phyloP scores from a whole-genome alignment of 2,797 vertebrate genomes.

The Cyclopterus lumpus region DNA sequence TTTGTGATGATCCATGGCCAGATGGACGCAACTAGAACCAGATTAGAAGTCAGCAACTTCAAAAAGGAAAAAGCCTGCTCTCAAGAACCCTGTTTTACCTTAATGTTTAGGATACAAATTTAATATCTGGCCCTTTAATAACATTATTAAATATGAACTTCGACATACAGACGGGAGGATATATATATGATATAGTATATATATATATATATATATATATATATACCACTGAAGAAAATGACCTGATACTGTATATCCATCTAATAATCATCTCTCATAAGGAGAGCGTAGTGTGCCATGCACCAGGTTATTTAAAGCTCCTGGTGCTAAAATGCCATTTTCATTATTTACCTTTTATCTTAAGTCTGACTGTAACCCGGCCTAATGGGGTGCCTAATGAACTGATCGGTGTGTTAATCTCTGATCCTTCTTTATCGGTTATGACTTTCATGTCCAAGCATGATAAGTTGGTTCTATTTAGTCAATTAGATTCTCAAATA shows the following conservation, averaged over 20 bases:
- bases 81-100: not conserved
- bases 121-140: not conserved
- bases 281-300: not conserved
- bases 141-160: not conserved
- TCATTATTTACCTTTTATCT: constrained; percentile 31
- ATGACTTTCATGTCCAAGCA: not conserved
- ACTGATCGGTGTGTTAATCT: not conserved
- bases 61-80: not conserved
- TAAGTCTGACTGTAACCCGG: constrained; percentile 17
- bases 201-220: not conserved
- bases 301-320: not conserved
- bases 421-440: constrained; percentile 10
- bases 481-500: constrained; percentile 24
- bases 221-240: not conserved
- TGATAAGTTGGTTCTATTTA: not conserved
- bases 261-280: not conserved
- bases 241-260: not conserved
- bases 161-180: not conserved
- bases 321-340: constrained; percentile 17
- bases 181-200: not conserved
- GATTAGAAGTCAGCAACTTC: constrained; percentile 21
- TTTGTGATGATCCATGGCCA: constrained; percentile 72
- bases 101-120: not conserved
- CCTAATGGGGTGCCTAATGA: constrained; percentile 12
- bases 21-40: constrained; percentile 29